Evolutionary conservation across 2,113 vertebrate species (phyloP), one percentile per base, ranked within the genome.

Genomic region (Heterotilapia buettikoferi): DNA sequence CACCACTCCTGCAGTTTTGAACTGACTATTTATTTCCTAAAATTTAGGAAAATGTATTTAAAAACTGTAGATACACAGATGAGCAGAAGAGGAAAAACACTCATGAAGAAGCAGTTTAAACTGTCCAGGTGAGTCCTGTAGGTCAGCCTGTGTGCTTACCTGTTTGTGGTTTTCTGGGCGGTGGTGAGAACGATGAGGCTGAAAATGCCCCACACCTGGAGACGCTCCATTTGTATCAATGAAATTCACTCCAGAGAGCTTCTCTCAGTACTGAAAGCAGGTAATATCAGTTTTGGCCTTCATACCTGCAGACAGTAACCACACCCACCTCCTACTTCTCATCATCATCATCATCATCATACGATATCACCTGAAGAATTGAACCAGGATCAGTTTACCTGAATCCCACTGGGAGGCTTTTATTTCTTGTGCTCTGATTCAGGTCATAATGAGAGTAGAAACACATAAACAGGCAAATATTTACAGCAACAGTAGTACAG

Each of bases 151-250:
- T 19, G 3, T 33, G 73, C 26, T 63, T 38, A 90, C 88, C 88
- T 82, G 71, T 19, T 2, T 36, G 79, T 78, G n/a, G 33, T 26
- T 29, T 24, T 85, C 68, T 86, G 21, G 38, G 85, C 68, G 5
- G 61, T n/a, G 18, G 16, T 19, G 36, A 88, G 47, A 10, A 89
- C 11, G 2, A 92, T 1, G 87, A 94, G 68, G 47, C 80, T 59
- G 21, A 91, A 53, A 31, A 95, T 2, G 8, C 73, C 43, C 18
- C 78, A 86, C 84, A 90, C 31, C 57, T 81, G 76, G 50, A 94
- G 80, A 80, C 4, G 56, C 83, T 91, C 93, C 96, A 96, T 96
- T 36, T 80, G 81, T 11, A 19, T 9, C 24, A 43, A 31, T 14
- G 9, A 53, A 21, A 21, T 2, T 85, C 18, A 5, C 33, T 82